A percentile compares a stretch with the other conserved stretches of the same genome.
Conservation (phyloP, 2,797 vertebrate species). For the Coccyzus lansbergi region DNA sequence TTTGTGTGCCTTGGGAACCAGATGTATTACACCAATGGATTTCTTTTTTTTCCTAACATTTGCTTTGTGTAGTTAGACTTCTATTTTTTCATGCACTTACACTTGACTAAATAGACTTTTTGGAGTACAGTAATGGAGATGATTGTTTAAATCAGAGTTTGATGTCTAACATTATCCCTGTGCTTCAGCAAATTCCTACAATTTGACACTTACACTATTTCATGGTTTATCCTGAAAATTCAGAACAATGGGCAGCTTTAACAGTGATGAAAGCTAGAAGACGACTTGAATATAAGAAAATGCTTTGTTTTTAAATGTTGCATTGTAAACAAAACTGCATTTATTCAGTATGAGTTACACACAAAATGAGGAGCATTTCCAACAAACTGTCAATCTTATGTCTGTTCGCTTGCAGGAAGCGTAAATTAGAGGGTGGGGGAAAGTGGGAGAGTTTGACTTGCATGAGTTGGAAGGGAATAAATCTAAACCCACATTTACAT, state of each 20-base stretch:
- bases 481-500: neutral
- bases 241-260: neutral
- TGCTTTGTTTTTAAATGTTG: slow-evolving; percentile 10
- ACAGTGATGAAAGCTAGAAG: neutral
- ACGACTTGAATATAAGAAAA: neutral
- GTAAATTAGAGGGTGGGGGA: neutral
- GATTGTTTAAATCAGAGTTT: neutral
- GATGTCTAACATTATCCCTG: neutral
- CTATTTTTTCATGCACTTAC: neutral
- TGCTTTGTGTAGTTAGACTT: neutral
- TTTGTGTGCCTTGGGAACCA: neutral
- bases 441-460: slow-evolving; percentile 6
- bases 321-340: slow-evolving; percentile 17
- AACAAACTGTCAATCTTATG: neutral
- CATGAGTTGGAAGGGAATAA: neutral
- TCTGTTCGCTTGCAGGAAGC: slow-evolving; percentile 5
- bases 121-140: neutral
- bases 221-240: neutral
- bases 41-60: neutral
- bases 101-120: neutral
- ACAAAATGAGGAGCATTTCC: neutral
- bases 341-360: neutral
- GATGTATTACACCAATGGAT: neutral
- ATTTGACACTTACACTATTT: neutral
- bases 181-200: neutral